Conservation (phyloP, 2,113 vertebrate genomes). For the Equus przewalskii region DNA sequence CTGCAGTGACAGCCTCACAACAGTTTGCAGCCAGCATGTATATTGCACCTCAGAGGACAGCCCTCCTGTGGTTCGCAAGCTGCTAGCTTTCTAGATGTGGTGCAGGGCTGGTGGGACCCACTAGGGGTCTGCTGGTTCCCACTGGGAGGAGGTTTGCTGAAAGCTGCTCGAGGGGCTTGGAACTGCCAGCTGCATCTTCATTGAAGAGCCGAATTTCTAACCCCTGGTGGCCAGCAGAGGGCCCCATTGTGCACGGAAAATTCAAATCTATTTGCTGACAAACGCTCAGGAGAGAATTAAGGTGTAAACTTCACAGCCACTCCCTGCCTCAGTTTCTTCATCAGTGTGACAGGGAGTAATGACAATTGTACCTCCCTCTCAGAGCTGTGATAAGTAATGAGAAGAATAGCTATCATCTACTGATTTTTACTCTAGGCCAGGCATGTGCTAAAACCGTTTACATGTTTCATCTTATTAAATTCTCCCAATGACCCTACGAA, state of each 20-base stretch:
- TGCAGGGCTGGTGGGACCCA: not conserved
- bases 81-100: not conserved
- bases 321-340: not conserved
- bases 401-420: not conserved
- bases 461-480: not conserved
- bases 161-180: not conserved
- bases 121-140: not conserved
- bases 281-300: not conserved
- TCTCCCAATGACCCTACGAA: not conserved
- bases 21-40: not conserved
- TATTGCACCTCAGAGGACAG: not conserved
- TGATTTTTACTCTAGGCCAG: not conserved
- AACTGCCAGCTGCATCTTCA: not conserved
- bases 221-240: slow-evolving; percentile 6
- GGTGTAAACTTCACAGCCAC: not conserved
- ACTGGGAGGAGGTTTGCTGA: not conserved
- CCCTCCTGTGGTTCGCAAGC: not conserved
- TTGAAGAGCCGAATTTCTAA: not conserved
- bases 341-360: not conserved
- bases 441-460: not conserved
- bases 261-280: too few species aligned
- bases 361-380: not conserved
- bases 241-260: not conserved
- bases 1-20: not conserved
- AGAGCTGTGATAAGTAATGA: not conserved